Conservation (phyloP, 2,888 invertebrate species). For the Toxonevra muliebris region DNA sequence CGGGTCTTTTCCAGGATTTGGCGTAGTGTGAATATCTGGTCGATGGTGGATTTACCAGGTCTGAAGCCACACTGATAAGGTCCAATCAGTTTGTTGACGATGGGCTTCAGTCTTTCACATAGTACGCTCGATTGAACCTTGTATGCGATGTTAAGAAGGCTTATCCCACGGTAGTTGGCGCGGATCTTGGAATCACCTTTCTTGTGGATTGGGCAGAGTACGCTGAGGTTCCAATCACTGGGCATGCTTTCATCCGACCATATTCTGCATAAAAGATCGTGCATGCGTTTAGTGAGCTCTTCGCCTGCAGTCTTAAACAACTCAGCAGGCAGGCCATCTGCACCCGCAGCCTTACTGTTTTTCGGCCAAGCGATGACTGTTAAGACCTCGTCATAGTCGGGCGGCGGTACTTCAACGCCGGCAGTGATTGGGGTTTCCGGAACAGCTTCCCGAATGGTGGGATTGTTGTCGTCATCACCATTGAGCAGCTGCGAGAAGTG, state of each 20-base stretch:
- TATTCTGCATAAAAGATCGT: not conserved
- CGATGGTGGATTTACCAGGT: slow-evolving; percentile 9
- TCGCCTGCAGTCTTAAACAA: not conserved
- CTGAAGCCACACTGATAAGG: slow-evolving; percentile 25
- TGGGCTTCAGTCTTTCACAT: slow-evolving; percentile 26
- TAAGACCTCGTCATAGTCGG: slow-evolving; percentile 7
- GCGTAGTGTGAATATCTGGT: slow-evolving; percentile 22
- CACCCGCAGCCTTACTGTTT: slow-evolving; percentile 9
- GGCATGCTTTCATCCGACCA: slow-evolving; percentile 8
- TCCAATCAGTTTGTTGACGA: slow-evolving; percentile 17
- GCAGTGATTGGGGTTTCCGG: slow-evolving; percentile 1
- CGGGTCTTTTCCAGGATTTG: slow-evolving; percentile 25
- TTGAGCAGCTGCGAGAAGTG: slow-evolving; percentile 10
- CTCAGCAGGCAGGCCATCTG: slow-evolving; percentile 7
- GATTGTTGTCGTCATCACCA: slow-evolving; percentile 3
- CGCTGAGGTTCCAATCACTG: slow-evolving; percentile 1
- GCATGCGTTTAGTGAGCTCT: not conserved
- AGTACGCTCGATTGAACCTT: slow-evolving; percentile 17
- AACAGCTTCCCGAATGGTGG: not conserved
- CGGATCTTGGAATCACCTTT: not conserved
- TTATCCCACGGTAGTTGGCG: slow-evolving; percentile 19
- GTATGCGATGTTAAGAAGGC: slow-evolving; percentile 13
- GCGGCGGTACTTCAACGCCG: slow-evolving; percentile 11
- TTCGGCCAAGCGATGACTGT: slow-evolving; percentile 5
- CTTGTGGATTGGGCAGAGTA: slow-evolving; percentile 10